Percentiles rank a stretch among this genome's conserved stretches.
phyloP scores from a whole-genome alignment of 37 sponge, comb jelly and placozoan species.

The Hormiphora californensis region DNA sequence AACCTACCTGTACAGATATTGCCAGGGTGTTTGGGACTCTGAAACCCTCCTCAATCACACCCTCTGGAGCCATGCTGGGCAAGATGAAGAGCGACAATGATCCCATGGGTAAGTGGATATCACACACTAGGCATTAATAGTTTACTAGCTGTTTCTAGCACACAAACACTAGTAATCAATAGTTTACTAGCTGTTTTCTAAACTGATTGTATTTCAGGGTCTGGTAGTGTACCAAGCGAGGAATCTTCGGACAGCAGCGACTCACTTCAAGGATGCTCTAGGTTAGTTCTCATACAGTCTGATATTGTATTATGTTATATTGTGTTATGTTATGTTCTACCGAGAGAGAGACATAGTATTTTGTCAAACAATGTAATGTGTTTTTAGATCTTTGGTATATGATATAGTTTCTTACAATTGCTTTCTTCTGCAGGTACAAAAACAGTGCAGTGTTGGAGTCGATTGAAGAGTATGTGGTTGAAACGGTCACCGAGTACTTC shows the following conservation, averaged over 20 bases:
- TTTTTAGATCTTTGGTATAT: too few relatives aligned
- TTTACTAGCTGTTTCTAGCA: not conserved
- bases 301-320: too few relatives aligned
- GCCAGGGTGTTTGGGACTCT: conserved; percentile 33
- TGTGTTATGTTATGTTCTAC: too few relatives aligned
- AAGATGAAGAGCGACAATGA: not conserved
- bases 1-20: conserved; percentile 19
- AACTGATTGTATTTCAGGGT: too few relatives aligned
- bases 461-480: not conserved
- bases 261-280: too few relatives aligned
- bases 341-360: too few relatives aligned
- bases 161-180: not conserved
- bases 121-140: not conserved
- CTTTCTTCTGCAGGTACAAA: conserved; percentile 14
- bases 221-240: too few relatives aligned
- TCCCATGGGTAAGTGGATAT: not conserved
- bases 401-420: not conserved
- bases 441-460: conserved; percentile 38
- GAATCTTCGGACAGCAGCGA: too few relatives aligned
- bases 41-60: not conserved
- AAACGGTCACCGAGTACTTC: conserved; percentile 37
- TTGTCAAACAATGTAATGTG: too few relatives aligned
- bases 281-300: too few relatives aligned
- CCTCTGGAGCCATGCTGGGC: conserved; percentile 12
- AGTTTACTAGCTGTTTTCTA: not conserved